Conservation (phyloP, 23 tunicate genomes). For the Botrylloides violaceus region DNA sequence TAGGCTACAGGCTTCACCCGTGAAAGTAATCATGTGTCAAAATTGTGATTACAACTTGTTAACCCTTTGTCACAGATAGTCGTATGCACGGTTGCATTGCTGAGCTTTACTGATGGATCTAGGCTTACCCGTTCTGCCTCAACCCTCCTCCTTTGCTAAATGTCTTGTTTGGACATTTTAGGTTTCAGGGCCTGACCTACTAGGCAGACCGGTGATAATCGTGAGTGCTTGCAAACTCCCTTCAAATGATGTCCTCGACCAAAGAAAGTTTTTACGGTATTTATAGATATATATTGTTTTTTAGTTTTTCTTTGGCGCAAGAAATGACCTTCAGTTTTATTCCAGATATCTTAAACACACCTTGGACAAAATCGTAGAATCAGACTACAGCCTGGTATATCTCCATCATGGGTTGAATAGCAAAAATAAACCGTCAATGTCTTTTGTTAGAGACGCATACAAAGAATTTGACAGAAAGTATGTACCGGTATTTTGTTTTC, state of each 20-base stretch:
- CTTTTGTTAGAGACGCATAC: conserved; percentile 73
- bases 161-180: no score
- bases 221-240: conserved; percentile 86
- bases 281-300: neutral
- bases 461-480: conserved; percentile 92
- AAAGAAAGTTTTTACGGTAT: conserved; percentile 55
- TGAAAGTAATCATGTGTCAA: no score
- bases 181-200: conserved; percentile 84
- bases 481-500: no score
- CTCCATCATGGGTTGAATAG: conserved; percentile 89
- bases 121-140: no score
- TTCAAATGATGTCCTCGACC: conserved; percentile 63
- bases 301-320: no score
- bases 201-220: conserved; percentile 79
- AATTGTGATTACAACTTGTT: no score
- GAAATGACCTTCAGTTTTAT: no score
- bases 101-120: no score
- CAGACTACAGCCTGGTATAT: conserved; percentile 83
- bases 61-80: no score
- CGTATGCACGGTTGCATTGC: no score
- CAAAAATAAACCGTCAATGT: conserved; percentile 67
- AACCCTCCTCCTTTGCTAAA: no score
- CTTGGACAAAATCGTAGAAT: conserved; percentile 87
- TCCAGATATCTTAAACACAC: conserved; percentile 71
- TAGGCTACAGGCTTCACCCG: no score